phyloP scores from a whole-genome alignment of 2,797 vertebrate species.

The Todus mexicanus region DNA sequence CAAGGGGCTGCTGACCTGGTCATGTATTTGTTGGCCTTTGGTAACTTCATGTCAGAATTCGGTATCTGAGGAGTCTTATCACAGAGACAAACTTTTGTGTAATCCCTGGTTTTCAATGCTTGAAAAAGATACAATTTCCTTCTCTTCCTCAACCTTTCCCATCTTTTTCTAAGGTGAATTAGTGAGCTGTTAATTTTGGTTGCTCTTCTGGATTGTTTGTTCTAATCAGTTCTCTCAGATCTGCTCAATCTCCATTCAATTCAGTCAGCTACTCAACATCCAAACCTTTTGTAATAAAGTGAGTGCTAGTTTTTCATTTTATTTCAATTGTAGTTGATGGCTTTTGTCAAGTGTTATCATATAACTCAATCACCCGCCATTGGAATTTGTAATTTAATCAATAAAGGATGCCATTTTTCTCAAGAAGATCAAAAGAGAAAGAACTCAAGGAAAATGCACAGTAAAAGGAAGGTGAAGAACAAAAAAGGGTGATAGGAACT shows the following conservation, averaged over 20 bases:
- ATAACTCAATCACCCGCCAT: conserved; percentile 28
- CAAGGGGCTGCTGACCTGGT: background rate
- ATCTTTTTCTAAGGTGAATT: background rate
- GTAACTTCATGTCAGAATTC: background rate
- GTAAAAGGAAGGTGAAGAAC: background rate
- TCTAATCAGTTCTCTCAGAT: conserved; percentile 28
- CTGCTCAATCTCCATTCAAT: conserved; percentile 50
- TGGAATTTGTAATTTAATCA: conserved; percentile 65
- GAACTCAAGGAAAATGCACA: background rate
- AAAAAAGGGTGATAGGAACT: background rate
- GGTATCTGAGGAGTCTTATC: background rate
- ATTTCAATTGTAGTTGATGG: conserved; percentile 44
- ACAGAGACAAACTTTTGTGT: background rate
- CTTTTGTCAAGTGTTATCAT: conserved; percentile 22
- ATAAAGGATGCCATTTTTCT: conserved; percentile 39
- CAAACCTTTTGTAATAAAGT: conserved; percentile 45
- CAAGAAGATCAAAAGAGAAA: conserved; percentile 13
- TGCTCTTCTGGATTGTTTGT: background rate
- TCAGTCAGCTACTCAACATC: conserved; percentile 41
- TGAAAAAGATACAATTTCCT: background rate
- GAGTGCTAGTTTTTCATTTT: conserved; percentile 47
- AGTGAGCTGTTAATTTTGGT: conserved; percentile 13
- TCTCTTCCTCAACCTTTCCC: background rate
- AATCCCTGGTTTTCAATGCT: background rate
- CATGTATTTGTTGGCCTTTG: background rate